Conservation (phyloP, 2,113 vertebrate genomes). For the Aphelocoma coerulescens region DNA sequence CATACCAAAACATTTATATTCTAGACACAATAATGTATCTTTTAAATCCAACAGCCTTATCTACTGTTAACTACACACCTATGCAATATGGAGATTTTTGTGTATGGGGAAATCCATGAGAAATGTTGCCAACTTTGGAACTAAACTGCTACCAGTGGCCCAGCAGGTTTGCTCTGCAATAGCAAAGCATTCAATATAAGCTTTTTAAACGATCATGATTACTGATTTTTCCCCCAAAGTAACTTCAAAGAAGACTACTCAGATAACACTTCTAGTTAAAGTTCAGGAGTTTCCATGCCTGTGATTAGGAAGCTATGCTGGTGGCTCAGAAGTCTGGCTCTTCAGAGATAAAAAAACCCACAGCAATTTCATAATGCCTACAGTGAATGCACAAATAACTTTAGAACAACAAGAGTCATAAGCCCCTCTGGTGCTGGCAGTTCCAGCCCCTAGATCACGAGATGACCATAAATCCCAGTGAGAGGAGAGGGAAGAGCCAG, state of each 20-base stretch:
- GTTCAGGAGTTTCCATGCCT: background rate
- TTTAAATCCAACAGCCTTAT: background rate
- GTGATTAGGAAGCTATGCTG: background rate
- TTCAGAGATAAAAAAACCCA: background rate
- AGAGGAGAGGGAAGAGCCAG: background rate
- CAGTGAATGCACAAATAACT: constrained; percentile 3
- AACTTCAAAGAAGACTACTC: background rate
- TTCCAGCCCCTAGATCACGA: background rate
- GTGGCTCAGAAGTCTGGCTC: background rate
- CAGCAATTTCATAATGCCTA: background rate
- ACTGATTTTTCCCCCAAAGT: background rate
- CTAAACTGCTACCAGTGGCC: background rate
- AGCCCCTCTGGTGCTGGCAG: background rate
- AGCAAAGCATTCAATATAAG: background rate
- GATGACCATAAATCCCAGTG: background rate
- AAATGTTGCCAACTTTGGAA: background rate
- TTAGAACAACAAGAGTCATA: background rate
- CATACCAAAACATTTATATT: background rate
- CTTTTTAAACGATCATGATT: background rate
- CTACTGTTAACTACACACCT: background rate
- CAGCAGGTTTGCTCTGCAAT: background rate
- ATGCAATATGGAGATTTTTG: background rate
- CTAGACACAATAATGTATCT: background rate
- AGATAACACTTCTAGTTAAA: background rate
- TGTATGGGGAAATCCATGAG: background rate